These are phyloP conservation scores for Solen grandis DNA, from an alignment of 1,140 invertebrate species.

Conservation along the genomic window DNA sequence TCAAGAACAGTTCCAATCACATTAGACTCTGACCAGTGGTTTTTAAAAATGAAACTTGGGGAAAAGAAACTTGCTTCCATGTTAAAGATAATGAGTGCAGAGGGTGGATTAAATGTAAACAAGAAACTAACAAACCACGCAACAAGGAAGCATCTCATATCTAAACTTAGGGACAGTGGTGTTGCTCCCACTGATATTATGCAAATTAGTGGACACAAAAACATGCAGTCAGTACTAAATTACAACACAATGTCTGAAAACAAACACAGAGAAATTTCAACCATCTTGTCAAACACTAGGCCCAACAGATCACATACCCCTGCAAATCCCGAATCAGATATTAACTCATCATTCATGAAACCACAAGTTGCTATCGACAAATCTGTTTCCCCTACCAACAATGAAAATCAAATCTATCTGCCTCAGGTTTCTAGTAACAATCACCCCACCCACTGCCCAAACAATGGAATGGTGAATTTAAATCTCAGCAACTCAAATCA, in stretches of 20 bases:
- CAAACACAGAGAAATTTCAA: no score
- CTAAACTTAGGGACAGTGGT: slow-evolving; percentile 10
- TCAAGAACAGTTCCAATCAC: not conserved
- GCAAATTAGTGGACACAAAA: slow-evolving; percentile 14
- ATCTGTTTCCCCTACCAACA: no score
- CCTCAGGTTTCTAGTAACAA: no score
- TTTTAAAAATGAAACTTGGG: not conserved
- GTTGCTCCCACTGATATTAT: slow-evolving; percentile 26
- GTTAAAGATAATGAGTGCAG: slow-evolving; percentile 1
- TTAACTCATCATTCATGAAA: no score
- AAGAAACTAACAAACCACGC: slow-evolving; percentile 31
- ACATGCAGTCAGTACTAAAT: slow-evolving; percentile 18
- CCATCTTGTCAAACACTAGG: not conserved
- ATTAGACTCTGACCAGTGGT: slow-evolving; percentile 1
- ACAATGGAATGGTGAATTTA: no score
- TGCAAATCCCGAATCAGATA: no score
- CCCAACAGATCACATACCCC: no score
- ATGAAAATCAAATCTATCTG: no score
- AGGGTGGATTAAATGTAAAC: slow-evolving; percentile 1
- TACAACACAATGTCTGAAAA: not conserved
- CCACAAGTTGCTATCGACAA: no score
- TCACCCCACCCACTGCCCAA: no score
- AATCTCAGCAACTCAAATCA: no score
- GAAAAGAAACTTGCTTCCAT: slow-evolving; percentile 2
- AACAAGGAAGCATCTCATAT: not conserved